Base-by-base conservation (phyloP, 2,113 vertebrate genomes). In the Sinocyclocheilus anophthalmus region DNA sequence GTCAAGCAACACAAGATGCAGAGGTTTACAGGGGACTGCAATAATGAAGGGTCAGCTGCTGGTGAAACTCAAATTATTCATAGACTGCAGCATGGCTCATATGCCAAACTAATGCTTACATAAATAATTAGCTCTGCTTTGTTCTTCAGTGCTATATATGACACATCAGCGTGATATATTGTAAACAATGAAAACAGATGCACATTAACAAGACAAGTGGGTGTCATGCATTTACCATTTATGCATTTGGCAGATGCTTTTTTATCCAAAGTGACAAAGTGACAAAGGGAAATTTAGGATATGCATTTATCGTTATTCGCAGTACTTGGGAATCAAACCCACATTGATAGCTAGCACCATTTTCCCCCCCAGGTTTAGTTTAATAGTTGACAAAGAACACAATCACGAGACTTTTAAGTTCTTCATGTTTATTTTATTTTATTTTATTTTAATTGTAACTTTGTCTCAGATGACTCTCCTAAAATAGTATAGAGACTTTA, bases 1-100 rank as follows among this genome's bases (percentile, higher is more conserved):
- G 6, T 45, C 59, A 37, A 85, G 55, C 65, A 83, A 70, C 65
- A 26, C 81, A 69, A 30, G 30, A 91, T 87, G 76, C 84, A 48
- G 18, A 82, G 67, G 63, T 75, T 85, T 76, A 87, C 53, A 5
- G 13, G 42, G 1, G 75, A 87, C 22, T 24, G 77, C 20, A 45
- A 24, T 63, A 80, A 80, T 80, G 77, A 80, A 63, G 77, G 77
- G 77, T 80, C 77, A 80, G 14, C 33, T 61, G 57, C 57, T 42
- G 77, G 33, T 80, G 16, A 80, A 63, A 63, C 22, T 80, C 20
- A 24, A 63, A 80, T 42, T 42, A 63, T 80, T n/a, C 57, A 42
- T 42, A 42, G 77, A 63, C 57, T 63, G 57, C 57, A 63, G 77
- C 55, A 39, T 45, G 57, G 55, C 37, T 80, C 7, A 80, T 26